Conservation (phyloP, 2,797 vertebrate species). For the Eidolon dupreanum region DNA sequence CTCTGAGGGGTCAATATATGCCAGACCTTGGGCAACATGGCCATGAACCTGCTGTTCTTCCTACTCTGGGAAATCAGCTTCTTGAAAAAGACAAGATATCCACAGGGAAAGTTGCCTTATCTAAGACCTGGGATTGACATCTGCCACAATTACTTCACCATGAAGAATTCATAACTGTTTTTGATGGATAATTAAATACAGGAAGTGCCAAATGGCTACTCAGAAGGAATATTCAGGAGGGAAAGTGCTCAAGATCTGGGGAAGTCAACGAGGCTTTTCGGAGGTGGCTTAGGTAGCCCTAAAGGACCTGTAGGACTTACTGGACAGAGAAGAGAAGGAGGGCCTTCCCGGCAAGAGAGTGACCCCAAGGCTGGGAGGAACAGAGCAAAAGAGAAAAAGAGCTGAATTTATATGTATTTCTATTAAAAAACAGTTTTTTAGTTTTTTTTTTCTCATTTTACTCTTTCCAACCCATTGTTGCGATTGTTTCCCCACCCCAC, state of each 20-base stretch:
- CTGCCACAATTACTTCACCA: conserved; percentile 30
- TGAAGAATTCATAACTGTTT: conserved; percentile 49
- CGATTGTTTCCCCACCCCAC: background rate
- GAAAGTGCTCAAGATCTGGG: background rate
- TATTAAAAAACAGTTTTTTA: background rate
- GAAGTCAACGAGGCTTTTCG: background rate
- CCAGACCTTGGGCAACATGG: background rate
- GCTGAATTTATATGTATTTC: background rate
- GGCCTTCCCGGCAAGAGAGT: background rate
- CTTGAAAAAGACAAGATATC: conserved; percentile 49
- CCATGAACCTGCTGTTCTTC: background rate
- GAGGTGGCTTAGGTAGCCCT: background rate
- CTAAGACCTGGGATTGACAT: background rate
- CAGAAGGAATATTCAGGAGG: background rate
- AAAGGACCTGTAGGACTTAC: background rate
- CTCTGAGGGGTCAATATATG: background rate
- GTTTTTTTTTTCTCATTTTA: conserved; percentile 1
- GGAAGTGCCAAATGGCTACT: conserved; percentile 36
- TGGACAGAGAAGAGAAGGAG: background rate
- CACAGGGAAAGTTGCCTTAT: conserved; percentile 35
- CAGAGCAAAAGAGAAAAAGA: background rate
- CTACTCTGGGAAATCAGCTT: background rate
- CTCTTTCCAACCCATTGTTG: conserved; percentile 40
- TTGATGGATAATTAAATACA: conserved; percentile 71
- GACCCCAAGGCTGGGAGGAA: background rate